Base-by-base conservation (phyloP, 2,888 invertebrate genomes). In the Stratiomys singularior region DNA sequence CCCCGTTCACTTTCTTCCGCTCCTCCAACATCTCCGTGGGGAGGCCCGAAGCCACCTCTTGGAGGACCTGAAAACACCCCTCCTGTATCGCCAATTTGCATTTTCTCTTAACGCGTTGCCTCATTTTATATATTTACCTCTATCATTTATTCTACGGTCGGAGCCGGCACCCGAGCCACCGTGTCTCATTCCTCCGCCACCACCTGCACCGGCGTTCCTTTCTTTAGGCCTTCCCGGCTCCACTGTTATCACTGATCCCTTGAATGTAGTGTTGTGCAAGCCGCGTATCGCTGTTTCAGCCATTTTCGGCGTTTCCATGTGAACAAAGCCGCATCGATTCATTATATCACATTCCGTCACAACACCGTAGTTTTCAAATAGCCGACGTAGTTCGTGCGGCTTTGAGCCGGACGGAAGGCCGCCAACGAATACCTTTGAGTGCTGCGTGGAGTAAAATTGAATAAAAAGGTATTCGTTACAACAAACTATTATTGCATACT, bases 311-410 rank as follows among this genome's bases (percentile, higher is more conserved):
- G 93, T 92, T 84, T 94, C 93, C 92, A 96, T 93, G 87, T 97
- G 96, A 71, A 98, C 94, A 88, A 98, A 98, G 11, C 96, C 97
- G 87, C 96, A 98, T 79, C 96, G 92, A 86, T 96, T 96, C 89
- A 97, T 94, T 78, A 98, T 95, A 85, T 97, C 97, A 87, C 97
- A 97, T 87, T 98, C 97, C 21, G 94, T 94, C 5, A 98, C 97
- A 77, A 90, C 90, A 64, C 97, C 97, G 87, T 93, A 96, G 76
- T 93, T 92, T 82, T 94, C 92, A 88, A 98, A 97, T 71, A 97
- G 88, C 81, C 92, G 91, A 66, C 94, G 90, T 64, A 97, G 89
- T 83, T 96, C 96, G 83, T 94, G 93, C 77, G 93, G 92, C 83
- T 94, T 93, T 81, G 95, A 94, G 83, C 93, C 93, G 83, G 93